Evolutionary conservation across 2,888 invertebrate species (phyloP).

Genomic region (Ptilodon capucinus): DNA sequence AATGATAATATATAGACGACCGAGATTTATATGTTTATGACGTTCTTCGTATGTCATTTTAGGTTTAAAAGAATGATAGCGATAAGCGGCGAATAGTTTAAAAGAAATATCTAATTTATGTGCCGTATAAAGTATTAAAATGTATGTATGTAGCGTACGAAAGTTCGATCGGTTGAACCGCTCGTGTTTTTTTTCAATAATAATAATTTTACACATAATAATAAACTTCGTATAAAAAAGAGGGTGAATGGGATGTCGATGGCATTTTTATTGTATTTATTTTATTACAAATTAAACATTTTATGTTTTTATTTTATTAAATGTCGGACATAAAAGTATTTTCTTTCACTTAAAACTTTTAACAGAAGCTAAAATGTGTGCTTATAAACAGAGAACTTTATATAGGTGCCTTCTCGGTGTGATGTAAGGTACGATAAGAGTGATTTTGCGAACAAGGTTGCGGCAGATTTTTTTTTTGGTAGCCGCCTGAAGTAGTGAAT

Average conservation of each 20-base stretch:
- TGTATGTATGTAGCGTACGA: no score
- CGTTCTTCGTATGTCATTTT: background rate
- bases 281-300: conserved; percentile 32
- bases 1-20: background rate
- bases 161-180: conserved; percentile 5
- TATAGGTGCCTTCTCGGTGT: conserved; percentile 34
- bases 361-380: conserved; percentile 36
- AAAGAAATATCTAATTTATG: background rate
- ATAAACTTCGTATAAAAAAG: conserved; percentile 14
- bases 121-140: no score
- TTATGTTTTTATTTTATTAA: conserved; percentile 39
- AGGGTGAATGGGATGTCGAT: conserved; percentile 12
- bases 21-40: background rate
- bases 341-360: conserved; percentile 27
- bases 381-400: conserved; percentile 52
- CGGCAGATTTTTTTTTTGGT: conserved; percentile 47
- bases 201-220: conserved; percentile 24
- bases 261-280: conserved; percentile 26
- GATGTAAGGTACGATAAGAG: conserved; percentile 58
- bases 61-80: background rate
- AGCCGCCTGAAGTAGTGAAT: conserved; percentile 38
- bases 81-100: background rate
- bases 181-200: conserved; percentile 20
- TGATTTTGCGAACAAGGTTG: conserved; percentile 48
- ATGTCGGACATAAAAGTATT: conserved; percentile 19